Base-by-base conservation (phyloP, 2,113 vertebrate species). In the Rattus rattus region DNA sequence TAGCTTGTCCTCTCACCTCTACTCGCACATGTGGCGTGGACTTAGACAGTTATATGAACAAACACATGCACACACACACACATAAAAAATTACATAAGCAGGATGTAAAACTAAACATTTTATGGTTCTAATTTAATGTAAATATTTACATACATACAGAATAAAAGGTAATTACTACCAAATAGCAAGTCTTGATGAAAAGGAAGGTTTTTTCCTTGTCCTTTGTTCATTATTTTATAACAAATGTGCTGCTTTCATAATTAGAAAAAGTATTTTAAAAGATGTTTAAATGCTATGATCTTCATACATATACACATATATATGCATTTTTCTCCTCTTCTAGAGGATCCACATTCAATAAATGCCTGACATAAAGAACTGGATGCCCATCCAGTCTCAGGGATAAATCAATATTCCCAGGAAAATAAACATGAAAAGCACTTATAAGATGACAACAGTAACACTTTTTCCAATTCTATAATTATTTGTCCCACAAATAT, bases 111-210 rank as follows among this genome's bases (percentile, higher is more conserved):
- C 49, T 87, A 73, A 89, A 79, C 39, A 89, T 28, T 90, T 90
- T 92, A 67, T 39, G 87, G 88, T 88, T 92, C 24, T 17, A 91
- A 56, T 90, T 92, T 92, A 81, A 96, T 76, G 84, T 85, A 88
- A 89, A 96, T 75, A 92, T 43, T 67, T 69, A 94, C 28, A 61
- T 56, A 76, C 12, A 54, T 20, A 73, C 72, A 33, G 26, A 87
- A 16, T 77, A 81, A 86, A 96, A 92, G 9, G 17, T 67, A 94
- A 75, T 72, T 36, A 54, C 22, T 90, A 88, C 9, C 56, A 94
- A 96, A 88, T 65, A 92, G 73, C 6, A 69, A 52, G 11, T 70
- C 69, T 90, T 73, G 10, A 12, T 54, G 36, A 61, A n/a, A 33
- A 7, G 36, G 20, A 63, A 30, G 54, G 54, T 28, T 83, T 81